phyloP scores from a whole-genome alignment of 2,113 vertebrate species.

The Callithrix jacchus region DNA sequence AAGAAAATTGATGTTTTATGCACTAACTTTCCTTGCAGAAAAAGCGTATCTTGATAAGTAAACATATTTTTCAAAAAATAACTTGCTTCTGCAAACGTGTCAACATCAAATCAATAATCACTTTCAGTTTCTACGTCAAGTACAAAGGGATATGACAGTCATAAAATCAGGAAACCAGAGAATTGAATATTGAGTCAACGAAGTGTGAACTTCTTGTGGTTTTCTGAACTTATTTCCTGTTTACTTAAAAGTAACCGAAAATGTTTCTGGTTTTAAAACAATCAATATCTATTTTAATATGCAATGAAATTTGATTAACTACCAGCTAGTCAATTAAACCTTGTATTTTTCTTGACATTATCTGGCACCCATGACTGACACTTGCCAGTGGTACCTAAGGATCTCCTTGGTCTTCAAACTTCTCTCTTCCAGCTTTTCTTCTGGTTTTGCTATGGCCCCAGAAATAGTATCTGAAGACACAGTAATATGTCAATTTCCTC shows the following conservation, averaged over 20 bases:
- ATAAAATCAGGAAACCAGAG: background rate
- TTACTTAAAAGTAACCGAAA: background rate
- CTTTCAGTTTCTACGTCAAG: background rate
- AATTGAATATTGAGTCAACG: background rate
- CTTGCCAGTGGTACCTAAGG: rapidly evolving
- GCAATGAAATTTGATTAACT: background rate
- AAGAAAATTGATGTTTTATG: background rate
- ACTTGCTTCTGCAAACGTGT: background rate
- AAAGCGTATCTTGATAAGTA: background rate
- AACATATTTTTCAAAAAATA: background rate
- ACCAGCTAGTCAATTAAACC: background rate
- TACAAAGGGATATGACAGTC: background rate
- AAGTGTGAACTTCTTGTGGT: background rate
- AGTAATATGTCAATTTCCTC: background rate
- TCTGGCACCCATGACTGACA: no score
- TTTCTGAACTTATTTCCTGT: background rate
- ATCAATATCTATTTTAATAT: background rate
- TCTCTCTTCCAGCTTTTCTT: background rate
- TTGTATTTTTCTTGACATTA: background rate
- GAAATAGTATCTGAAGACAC: background rate
- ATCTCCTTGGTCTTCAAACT: background rate
- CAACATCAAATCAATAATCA: background rate
- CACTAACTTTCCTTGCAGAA: background rate
- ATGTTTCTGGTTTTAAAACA: background rate
- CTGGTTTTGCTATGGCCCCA: background rate